A percentile compares a stretch with the other conserved stretches of the same genome.
phyloP scores from a whole-genome alignment of 2,797 vertebrate species.

The Alosa sapidissima region DNA sequence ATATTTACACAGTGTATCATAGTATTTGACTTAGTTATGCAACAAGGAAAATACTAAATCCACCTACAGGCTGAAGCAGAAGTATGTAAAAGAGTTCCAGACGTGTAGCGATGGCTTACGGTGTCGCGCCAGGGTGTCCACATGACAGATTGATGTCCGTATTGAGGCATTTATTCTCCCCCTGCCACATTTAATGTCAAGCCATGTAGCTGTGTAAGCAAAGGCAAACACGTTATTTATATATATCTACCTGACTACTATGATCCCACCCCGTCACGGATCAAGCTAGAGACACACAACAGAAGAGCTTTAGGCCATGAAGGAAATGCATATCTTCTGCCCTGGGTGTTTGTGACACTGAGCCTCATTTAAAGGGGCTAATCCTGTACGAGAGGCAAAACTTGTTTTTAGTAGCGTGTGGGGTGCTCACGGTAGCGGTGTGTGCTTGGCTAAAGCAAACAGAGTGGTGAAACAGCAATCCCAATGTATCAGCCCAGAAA shows the following conservation, averaged over 20 bases:
- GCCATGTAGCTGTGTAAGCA: neutral
- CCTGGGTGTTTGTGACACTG: neutral
- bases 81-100: neutral
- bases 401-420: slow-evolving; percentile 9
- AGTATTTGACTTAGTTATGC: neutral
- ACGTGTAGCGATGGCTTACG: neutral
- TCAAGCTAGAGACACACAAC: neutral
- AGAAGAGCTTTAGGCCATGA: neutral
- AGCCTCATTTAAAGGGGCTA: neutral
- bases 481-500: slow-evolving; percentile 24
- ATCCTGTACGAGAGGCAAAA: neutral
- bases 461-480: slow-evolving; percentile 29
- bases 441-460: slow-evolving; percentile 25
- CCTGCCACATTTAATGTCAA: neutral
- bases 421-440: slow-evolving; percentile 4
- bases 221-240: neutral
- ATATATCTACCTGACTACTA: neutral
- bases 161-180: neutral
- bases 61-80: neutral
- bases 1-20: neutral
- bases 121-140: neutral
- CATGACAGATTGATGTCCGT: slow-evolving; percentile 4
- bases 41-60: neutral
- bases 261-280: neutral
- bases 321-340: neutral